A percentile compares a stretch with the other conserved stretches of the same genome.
These are phyloP conservation scores for Casuarius casuarius DNA, from an alignment of 2,113 vertebrate species.

Conservation along the genomic window DNA sequence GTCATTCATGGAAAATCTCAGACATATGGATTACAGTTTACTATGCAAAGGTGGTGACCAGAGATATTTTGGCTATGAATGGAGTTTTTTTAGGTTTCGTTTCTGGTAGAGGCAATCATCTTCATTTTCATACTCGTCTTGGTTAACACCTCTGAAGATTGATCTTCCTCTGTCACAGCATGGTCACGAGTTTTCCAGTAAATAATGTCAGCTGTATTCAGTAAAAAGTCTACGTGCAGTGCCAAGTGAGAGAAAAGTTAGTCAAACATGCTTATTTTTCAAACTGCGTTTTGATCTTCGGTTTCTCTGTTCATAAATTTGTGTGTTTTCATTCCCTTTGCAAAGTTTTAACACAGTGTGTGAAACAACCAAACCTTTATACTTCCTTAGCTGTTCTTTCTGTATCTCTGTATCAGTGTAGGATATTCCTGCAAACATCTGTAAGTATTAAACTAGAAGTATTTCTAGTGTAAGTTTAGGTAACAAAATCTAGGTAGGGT, in stretches of 20 bases:
- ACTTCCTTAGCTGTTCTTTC: neutral
- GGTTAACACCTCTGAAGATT: neutral
- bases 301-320: neutral
- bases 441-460: neutral
- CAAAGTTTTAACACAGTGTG: neutral
- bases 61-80: neutral
- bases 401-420: neutral
- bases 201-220: neutral
- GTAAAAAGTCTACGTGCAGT: rapidly evolving
- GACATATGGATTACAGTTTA: neutral
- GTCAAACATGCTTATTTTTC: neutral
- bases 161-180: neutral
- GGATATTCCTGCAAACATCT: neutral
- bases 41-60: neutral
- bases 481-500: neutral
- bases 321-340: neutral
- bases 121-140: neutral
- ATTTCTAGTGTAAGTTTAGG: neutral
- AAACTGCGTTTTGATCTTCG: neutral
- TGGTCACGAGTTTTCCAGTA: neutral
- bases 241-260: neutral
- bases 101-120: neutral
- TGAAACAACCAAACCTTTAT: neutral
- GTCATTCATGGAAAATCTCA: neutral
- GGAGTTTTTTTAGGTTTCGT: neutral